Evolutionary conservation across 1,140 invertebrate species (phyloP).

Genomic region (Liolophura sinensis): DNA sequence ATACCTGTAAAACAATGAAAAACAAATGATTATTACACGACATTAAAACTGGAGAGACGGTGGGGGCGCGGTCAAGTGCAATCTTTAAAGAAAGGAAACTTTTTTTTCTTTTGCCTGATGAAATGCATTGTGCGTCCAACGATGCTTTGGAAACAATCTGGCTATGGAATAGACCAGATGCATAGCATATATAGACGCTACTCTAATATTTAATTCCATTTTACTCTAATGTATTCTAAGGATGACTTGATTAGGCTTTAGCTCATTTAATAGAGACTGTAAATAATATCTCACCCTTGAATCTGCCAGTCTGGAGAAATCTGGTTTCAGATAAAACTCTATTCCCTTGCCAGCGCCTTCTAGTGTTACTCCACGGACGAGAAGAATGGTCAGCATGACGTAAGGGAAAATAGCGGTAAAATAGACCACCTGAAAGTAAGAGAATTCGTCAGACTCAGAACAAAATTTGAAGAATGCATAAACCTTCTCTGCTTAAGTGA

Average conservation of each 20-base stretch:
- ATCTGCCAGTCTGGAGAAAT: slow-evolving; percentile 38
- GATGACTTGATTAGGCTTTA: neutral
- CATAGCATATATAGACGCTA: neutral
- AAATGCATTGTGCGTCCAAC: no score
- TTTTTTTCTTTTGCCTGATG: no score
- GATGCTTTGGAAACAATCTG: no score
- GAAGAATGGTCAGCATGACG: slow-evolving; percentile 78
- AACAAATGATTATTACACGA: neutral
- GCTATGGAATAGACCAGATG: no score
- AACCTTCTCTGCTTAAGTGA: no score
- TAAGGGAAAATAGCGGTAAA: slow-evolving; percentile 87
- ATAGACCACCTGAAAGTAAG: slow-evolving; percentile 67
- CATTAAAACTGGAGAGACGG: neutral
- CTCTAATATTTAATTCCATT: neutral
- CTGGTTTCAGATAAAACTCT: slow-evolving; percentile 63
- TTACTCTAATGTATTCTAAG: neutral
- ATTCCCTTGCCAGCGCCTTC: slow-evolving; percentile 79
- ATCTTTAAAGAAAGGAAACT: no score
- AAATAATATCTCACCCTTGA: slow-evolving; percentile 29
- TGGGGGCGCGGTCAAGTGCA: neutral
- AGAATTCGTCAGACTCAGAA: neutral
- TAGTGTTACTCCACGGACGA: slow-evolving; percentile 78
- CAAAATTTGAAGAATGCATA: no score
- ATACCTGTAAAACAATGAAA: slow-evolving; percentile 62
- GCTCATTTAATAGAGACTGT: neutral